Base-by-base conservation (phyloP, 2,888 invertebrate genomes). In the Acleris emargana region DNA sequence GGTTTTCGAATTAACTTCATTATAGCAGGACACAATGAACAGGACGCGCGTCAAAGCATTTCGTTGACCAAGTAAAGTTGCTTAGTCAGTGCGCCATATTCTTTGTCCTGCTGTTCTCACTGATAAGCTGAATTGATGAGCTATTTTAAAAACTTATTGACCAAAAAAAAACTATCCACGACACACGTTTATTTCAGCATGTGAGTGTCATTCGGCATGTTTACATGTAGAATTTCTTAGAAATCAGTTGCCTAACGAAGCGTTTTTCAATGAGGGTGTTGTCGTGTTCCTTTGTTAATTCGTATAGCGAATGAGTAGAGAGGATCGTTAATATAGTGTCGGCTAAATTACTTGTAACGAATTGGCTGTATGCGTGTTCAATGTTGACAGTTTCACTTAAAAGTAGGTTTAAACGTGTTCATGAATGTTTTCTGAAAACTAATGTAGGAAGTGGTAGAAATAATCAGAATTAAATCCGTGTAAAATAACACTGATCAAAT, bases 281-380 rank as follows among this genome's bases (percentile, higher is more conserved):
- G 25, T 38, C 51, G 32, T 50, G 54, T 55, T 55, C 22, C 50
- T 51, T 38, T 32, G 18, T 45, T 16, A 52, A 32, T 58, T 43
- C 9, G 28, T 28, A 53, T 43, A 42, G 32, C 49, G 18, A 18
- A 25, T 32, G 32, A 38, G 43, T 32, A 25, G 32, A 49, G 20
- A 32, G 43, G 13, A 20, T 53, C 28, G 16, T 57, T 13, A 57
- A 58, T 45, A 13, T 52, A 54, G 49, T 59, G 49, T 49, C 53
- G 58, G 32, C 49, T 58, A 49, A 64, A 49, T 42, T 49, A 54
- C 28, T 62, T 55, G 71, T 38, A 68, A 69, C 59, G 67, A 69
- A 58, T 67, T 69, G 62, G 52, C 55, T 55, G 57, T 57, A 66
- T 22, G 47, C 16, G 58, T 58, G 58, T 25, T 53, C 63, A 64